phyloP scores from a whole-genome alignment of 2,888 invertebrate genomes.

The Volucella zonaria region DNA sequence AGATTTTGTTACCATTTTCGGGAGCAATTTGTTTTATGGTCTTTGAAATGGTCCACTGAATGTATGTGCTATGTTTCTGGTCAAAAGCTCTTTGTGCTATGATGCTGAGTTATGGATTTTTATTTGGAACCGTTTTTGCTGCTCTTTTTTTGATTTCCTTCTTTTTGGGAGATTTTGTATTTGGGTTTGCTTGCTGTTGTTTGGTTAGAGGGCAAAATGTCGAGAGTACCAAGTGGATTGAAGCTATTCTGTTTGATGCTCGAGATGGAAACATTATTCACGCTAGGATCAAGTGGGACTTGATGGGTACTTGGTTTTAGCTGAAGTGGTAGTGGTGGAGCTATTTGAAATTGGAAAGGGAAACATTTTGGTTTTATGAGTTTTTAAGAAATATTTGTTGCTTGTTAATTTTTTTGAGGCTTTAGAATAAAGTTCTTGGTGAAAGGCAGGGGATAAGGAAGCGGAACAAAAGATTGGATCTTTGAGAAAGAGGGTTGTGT shows the following conservation, averaged over 20 bases:
- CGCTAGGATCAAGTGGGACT: constrained; percentile 69
- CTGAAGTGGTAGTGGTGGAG: constrained; percentile 4
- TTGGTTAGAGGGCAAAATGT: constrained; percentile 31
- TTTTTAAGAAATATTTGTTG: too few relatives aligned
- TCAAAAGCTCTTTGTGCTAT: constrained; percentile 64
- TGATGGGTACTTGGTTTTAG: constrained; percentile 57
- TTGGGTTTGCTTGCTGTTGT: constrained; percentile 21
- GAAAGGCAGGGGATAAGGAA: too few relatives aligned
- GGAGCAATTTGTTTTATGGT: constrained; percentile 73
- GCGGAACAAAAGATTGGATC: too few relatives aligned
- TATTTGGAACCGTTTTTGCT: constrained; percentile 40
- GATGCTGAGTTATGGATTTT: constrained; percentile 67
- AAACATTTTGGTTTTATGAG: neutral
- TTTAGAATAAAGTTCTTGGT: too few relatives aligned
- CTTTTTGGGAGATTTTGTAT: constrained; percentile 21
- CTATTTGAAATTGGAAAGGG: constrained; percentile 12
- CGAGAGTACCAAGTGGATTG: constrained; percentile 47
- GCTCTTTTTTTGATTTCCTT: constrained; percentile 25
- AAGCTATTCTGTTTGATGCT: constrained; percentile 57
- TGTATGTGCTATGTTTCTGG: constrained; percentile 57
- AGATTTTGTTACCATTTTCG: constrained; percentile 75
- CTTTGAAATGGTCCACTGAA: constrained; percentile 69
- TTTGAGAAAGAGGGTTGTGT: too few relatives aligned
- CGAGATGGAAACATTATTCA: constrained; percentile 71
- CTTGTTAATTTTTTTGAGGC: too few relatives aligned